These are phyloP conservation scores for Micromesistius poutassou DNA, from an alignment of 2,797 vertebrate species.

Conservation along the genomic window DNA sequence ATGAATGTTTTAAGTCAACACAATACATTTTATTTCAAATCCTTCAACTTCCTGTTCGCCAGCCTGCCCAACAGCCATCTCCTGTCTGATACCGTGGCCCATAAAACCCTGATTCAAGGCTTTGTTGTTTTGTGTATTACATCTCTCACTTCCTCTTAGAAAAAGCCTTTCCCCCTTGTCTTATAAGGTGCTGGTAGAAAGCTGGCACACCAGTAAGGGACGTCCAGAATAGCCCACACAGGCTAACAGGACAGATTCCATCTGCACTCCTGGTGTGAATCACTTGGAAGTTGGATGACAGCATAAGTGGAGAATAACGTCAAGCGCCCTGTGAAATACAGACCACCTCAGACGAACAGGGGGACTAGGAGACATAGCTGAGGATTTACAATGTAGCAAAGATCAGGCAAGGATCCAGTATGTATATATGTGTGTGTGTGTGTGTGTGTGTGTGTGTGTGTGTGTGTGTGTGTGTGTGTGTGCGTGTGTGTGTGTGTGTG, in stretches of 20 bases:
- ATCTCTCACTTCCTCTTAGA: background rate
- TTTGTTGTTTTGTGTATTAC: background rate
- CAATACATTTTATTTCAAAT: background rate
- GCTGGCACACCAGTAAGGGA: background rate
- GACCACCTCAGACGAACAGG: background rate
- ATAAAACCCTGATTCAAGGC: background rate
- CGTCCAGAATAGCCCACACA: background rate
- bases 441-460: background rate
- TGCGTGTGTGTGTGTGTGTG: slow-evolving; percentile 2
- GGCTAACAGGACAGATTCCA: slow-evolving; percentile 36
- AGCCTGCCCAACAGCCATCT: background rate
- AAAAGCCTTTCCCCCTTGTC: background rate
- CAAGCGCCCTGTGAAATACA: slow-evolving; percentile 13
- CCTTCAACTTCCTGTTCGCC: background rate
- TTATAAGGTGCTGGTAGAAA: background rate
- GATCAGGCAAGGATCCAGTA: no score
- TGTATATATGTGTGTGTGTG: background rate
- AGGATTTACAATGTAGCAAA: background rate
- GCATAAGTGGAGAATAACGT: slow-evolving; percentile 38
- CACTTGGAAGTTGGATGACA: slow-evolving; percentile 50
- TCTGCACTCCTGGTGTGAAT: slow-evolving; percentile 53
- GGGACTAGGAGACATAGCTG: background rate
- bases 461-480: background rate
- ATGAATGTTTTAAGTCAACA: background rate
- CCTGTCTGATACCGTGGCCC: background rate